Conservation (phyloP, 1,140 invertebrate species). For the Triops longicaudatus region DNA sequence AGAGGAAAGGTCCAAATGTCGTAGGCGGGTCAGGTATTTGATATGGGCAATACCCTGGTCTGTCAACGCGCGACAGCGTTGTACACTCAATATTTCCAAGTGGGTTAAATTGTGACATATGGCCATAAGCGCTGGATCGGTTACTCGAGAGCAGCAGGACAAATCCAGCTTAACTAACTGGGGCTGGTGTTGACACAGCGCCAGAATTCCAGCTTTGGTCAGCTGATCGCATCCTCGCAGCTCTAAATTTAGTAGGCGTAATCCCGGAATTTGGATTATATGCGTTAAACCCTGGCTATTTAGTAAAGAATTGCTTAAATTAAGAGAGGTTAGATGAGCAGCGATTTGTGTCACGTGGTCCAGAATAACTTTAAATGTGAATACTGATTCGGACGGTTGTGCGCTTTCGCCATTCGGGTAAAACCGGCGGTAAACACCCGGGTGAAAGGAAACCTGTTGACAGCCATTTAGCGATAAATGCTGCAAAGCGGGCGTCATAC, state of each 20-base stretch:
- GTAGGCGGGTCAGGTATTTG: conserved; percentile 46
- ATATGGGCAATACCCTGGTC: conserved; percentile 49
- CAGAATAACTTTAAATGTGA: conserved; percentile 58
- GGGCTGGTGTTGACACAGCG: conserved; percentile 48
- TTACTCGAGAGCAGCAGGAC: conserved; percentile 51
- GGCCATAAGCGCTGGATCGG: conserved; percentile 48
- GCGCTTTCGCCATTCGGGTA: conserved; percentile 45
- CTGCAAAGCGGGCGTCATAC: conserved; percentile 49
- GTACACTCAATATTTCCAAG: conserved; percentile 48
- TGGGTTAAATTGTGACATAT: conserved; percentile 49
- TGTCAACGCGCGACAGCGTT: conserved; percentile 51
- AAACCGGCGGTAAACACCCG: conserved; percentile 53
- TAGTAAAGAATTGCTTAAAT: conserved; percentile 56
- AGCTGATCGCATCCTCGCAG: conserved; percentile 56
- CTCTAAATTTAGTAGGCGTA: conserved; percentile 49
- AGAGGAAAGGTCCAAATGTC: conserved; percentile 51
- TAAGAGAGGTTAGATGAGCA: conserved; percentile 47
- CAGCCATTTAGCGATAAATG: conserved; percentile 53
- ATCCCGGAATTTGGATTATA: conserved; percentile 45
- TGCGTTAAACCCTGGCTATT: conserved; percentile 49
- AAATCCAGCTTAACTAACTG: conserved; percentile 51
- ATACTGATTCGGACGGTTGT: conserved; percentile 52
- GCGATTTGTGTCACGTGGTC: conserved; percentile 47
- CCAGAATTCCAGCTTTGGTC: conserved; percentile 49
- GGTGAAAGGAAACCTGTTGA: conserved; percentile 55